Evolutionary conservation across 1,140 invertebrate genomes (phyloP).

Genomic region (Drosophila bocqueti): DNA sequence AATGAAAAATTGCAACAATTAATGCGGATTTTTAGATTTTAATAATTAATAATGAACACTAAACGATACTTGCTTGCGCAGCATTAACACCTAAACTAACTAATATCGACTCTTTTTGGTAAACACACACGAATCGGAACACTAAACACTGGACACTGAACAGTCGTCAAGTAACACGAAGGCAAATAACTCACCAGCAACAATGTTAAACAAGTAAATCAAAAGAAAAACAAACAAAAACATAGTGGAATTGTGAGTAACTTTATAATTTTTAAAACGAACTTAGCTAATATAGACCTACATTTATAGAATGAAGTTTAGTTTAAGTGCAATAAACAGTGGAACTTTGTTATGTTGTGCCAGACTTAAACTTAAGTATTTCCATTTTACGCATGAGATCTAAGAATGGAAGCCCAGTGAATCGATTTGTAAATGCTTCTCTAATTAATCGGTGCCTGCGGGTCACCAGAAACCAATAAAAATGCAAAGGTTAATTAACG

Average conservation of each 20-base stretch:
- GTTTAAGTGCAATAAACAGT: slow-evolving; percentile 67
- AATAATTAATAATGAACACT: slow-evolving; percentile 51
- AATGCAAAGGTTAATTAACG: slow-evolving; percentile 79
- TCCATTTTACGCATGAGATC: slow-evolving; percentile 51
- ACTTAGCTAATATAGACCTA: slow-evolving; percentile 45
- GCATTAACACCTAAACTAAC: slow-evolving; percentile 47
- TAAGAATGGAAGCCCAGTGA: slow-evolving; percentile 46
- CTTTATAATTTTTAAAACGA: slow-evolving; percentile 62
- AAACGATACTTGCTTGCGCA: slow-evolving; percentile 57
- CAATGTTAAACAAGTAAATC: slow-evolving; percentile 49
- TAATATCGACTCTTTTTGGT: slow-evolving; percentile 47
- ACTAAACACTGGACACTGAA: slow-evolving; percentile 25
- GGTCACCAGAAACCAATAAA: slow-evolving; percentile 60
- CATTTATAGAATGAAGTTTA: slow-evolving; percentile 46
- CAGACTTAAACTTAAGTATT: slow-evolving; percentile 61
- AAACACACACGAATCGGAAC: slow-evolving; percentile 56
- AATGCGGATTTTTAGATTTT: slow-evolving; percentile 76
- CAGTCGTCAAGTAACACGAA: slow-evolving; percentile 19
- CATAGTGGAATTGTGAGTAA: slow-evolving; percentile 64
- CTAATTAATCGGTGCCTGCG: slow-evolving; percentile 29
- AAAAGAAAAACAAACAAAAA: slow-evolving; percentile 17
- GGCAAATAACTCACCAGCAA: slow-evolving; percentile 41
- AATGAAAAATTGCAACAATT: slow-evolving; percentile 63
- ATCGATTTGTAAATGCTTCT: slow-evolving; percentile 76
- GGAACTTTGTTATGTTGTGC: slow-evolving; percentile 69